Conservation (phyloP, 2,113 vertebrate genomes). For the Mellivora capensis region DNA sequence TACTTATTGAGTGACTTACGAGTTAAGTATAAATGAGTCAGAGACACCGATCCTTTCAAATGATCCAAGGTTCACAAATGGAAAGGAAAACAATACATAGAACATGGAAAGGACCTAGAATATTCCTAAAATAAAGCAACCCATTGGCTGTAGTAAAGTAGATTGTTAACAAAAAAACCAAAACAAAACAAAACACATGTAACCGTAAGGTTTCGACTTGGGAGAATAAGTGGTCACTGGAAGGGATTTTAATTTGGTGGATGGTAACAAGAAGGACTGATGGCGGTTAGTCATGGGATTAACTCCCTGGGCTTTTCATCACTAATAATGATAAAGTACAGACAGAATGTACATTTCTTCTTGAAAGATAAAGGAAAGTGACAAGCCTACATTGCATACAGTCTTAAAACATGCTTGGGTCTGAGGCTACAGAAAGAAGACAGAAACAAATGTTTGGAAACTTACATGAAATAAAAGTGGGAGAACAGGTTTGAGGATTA, state of each 20-base stretch:
- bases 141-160: neutral
- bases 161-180: neutral
- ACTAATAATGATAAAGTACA: neutral
- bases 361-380: neutral
- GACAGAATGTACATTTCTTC: neutral
- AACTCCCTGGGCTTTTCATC: neutral
- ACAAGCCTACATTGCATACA: neutral
- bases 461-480: neutral
- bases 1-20: neutral
- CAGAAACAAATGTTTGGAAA: slow-evolving; percentile 60
- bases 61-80: neutral
- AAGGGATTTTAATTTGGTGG: neutral
- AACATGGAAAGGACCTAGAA: neutral
- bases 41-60: neutral
- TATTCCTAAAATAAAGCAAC: neutral
- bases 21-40: neutral
- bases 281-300: neutral
- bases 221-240: neutral
- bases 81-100: neutral
- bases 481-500: slow-evolving; percentile 66
- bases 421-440: slow-evolving; percentile 1
- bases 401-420: neutral
- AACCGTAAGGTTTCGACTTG: neutral
- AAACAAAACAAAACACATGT: neutral
- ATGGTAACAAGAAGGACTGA: neutral